Conservation (phyloP, 53 echinoderm and acorn worm species). For the Apostichopus leukothele region DNA sequence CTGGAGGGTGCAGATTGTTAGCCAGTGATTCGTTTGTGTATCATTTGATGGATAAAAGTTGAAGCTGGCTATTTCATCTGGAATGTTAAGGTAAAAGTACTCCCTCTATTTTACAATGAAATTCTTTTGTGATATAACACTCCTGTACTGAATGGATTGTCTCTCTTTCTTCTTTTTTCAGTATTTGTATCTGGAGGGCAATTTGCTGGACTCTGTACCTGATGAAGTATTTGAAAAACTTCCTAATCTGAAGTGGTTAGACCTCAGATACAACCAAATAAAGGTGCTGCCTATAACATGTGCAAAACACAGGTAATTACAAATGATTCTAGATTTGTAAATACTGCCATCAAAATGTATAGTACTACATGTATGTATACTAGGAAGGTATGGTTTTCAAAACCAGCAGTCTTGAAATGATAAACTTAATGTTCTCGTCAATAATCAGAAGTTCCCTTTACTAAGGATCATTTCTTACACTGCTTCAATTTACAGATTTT, state of each 20-base stretch:
- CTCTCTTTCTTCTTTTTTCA: constrained; percentile 12
- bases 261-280: constrained; percentile 81
- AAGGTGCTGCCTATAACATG: constrained; percentile 67
- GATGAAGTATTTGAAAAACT: constrained; percentile 75
- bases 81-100: too few relatives aligned
- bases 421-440: neutral
- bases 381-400: neutral
- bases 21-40: too few relatives aligned
- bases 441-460: too few relatives aligned
- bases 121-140: too few relatives aligned
- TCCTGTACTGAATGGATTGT: too few relatives aligned
- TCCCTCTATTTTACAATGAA: too few relatives aligned
- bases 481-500: constrained; percentile 50
- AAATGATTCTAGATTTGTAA: neutral
- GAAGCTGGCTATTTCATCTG: too few relatives aligned
- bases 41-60: too few relatives aligned
- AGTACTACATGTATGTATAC: too few relatives aligned
- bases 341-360: too few relatives aligned
- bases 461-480: neutral
- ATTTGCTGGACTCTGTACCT: constrained; percentile 67
- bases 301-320: constrained; percentile 75
- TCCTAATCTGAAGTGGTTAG: constrained; percentile 82
- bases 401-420: neutral
- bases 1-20: too few relatives aligned
- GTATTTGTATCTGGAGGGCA: constrained; percentile 93